These are phyloP conservation scores for Tyto alba DNA, from an alignment of 2,113 vertebrate genomes.

Conservation along the genomic window DNA sequence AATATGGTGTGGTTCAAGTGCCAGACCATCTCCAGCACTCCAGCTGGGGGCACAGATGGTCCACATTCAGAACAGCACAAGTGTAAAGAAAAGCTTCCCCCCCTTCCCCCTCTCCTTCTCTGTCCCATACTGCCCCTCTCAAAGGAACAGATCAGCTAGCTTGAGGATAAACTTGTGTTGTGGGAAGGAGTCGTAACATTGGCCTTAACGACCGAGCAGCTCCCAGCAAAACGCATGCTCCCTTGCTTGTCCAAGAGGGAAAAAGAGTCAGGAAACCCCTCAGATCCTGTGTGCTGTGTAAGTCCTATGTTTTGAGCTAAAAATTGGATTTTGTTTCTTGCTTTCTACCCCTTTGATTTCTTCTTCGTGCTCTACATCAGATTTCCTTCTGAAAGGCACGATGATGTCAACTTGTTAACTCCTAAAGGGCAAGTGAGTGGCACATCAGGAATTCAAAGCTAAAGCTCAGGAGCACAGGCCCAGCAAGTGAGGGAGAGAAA, in stretches of 20 bases:
- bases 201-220: neutral
- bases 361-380: neutral
- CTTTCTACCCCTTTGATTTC: neutral
- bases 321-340: neutral
- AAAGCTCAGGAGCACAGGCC: neutral
- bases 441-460: neutral
- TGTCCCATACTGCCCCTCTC: constrained; percentile 82
- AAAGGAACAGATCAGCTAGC: constrained; percentile 71
- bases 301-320: neutral
- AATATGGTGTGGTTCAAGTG: constrained; percentile 99
- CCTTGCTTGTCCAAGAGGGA: neutral
- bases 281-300: fast-evolving
- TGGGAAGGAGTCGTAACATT: neutral
- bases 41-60: constrained; percentile 99
- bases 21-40: constrained; percentile 99
- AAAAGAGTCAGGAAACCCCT: neutral
- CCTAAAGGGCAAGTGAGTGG: neutral
- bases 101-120: constrained; percentile 66
- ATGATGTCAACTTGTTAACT: neutral
- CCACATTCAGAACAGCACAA: constrained; percentile 88
- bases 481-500: neutral
- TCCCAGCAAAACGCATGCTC: neutral
- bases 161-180: neutral
- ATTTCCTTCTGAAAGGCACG: neutral
- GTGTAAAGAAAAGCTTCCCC: constrained; percentile 74